A percentile compares a stretch with the other conserved stretches of the same genome.
These are phyloP conservation scores for Microcebus lehilahytsara DNA, from an alignment of 2,113 vertebrate species.

Conservation along the genomic window DNA sequence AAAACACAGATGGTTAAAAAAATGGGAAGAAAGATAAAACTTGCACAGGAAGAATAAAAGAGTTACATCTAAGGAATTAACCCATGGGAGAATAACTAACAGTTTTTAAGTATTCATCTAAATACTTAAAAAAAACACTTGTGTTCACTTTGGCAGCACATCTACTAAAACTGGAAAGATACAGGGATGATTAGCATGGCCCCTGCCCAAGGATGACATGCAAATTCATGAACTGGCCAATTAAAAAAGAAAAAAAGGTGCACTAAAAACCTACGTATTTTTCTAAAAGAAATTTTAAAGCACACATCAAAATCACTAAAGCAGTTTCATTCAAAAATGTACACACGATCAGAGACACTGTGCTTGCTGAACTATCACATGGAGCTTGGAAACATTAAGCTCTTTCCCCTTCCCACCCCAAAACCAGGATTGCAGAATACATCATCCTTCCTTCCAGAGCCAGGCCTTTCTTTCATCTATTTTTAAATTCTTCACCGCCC, in stretches of 20 bases:
- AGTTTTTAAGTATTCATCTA: not conserved
- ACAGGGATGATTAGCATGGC: too few relatives aligned
- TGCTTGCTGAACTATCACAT: not conserved
- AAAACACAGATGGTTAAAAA: conserved; percentile 1
- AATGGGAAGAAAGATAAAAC: not conserved
- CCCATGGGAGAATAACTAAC: not conserved
- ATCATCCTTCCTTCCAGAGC: not conserved
- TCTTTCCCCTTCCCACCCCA: not conserved
- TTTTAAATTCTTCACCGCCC: not conserved
- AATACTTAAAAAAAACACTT: not conserved
- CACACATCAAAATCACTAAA: not conserved
- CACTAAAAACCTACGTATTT: not conserved
- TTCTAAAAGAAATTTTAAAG: conserved; percentile 14
- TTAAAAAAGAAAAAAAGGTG: not conserved
- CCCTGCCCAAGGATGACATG: too few relatives aligned
- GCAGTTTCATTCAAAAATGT: not conserved
- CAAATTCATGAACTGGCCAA: too few relatives aligned
- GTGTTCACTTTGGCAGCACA: too few relatives aligned
- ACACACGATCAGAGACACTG: not conserved
- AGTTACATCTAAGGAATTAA: not conserved
- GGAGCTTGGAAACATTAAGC: not conserved
- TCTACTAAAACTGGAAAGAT: too few relatives aligned
- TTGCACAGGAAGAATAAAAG: not conserved
- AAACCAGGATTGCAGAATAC: not conserved
- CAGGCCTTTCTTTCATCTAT: not conserved